Base-by-base conservation (phyloP, 2,797 vertebrate genomes). In the Sebastes oblongus region DNA sequence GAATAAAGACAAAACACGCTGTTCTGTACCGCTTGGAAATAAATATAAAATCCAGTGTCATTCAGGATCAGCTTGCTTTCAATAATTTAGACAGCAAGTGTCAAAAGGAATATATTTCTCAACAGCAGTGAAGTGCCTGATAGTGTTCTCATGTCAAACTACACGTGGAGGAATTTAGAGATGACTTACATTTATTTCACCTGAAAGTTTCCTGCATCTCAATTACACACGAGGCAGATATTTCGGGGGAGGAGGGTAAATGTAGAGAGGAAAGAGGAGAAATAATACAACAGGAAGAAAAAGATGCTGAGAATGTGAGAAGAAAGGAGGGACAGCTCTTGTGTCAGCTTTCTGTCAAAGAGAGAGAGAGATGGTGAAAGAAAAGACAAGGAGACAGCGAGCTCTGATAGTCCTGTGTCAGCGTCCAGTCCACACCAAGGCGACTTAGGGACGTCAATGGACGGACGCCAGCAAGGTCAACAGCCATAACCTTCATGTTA, bases 401-500 rank as follows among this genome's bases (percentile, higher is more conserved):
- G 70, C 73, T 76, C 74, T 85, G 36, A 84, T 79, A 83, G 77
- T 86, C 76, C 90, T 72, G 72, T 72, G 90, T 93, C 92, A 93
- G 92, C 92, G 77, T 91, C 87, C 87, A 84, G 85, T 77, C 24
- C 66, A 75, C 75, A 72, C 77, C 85, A 64, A 32, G 73, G 83
- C 76, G 69, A 81, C 88, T 59, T 14, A 9, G 34, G 75, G 82
- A 77, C 8, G 74, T 91, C 90, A 6, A 92, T 91, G 85, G 78
- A 81, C 52, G 77, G 90, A 91, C 61, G 93, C 90, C 87, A 87
- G 76, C 67, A 64, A 86, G 80, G 86, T 90, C 84, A 86, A 22
- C 67, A 80, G 81, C 64, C 32, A 29, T 86, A 84, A 85, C 82
- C 80, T 88, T 84, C 64, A 83, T 29, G n/a, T 88, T 82, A 82